Base-by-base conservation (phyloP, 2,888 invertebrate species). In the Lathronympha strigana region DNA sequence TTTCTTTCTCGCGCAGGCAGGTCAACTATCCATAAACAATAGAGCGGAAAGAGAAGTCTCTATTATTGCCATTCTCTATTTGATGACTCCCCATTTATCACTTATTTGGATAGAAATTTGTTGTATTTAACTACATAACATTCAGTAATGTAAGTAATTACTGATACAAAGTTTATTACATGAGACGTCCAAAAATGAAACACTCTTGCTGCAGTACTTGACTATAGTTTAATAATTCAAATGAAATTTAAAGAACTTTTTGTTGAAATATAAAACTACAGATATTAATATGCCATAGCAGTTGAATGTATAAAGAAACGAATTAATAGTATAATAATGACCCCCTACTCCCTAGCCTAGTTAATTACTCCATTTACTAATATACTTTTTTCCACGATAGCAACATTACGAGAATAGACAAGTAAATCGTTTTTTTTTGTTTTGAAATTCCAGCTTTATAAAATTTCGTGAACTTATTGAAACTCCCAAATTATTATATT, bases 1-100 rank as follows among this genome's bases (percentile, higher is more conserved):
- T 87, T 88, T 83, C 80, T 87, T 87, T 83, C 84, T 82, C 80
- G 79, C 76, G 76, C 77, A 80, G 81, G 80, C 76, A 78, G 77
- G 72, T 70, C 74, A 70, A 68, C 70, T 69, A 70, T 77, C 82
- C 88, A 90, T 76, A 90, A 84, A 88, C 70, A 80, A 84, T 75
- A 87, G 82, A 86, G 54, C 64, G 70, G 68, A 76, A 77, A 76
- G 79, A 77, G 77, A 79, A 78, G 78, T 78, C 70, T 60, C 63
- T 55, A 51, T 60, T 55, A 40, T 68, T 61, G 53, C 61, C 57
- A 68, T 19, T 50, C 2, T 17, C 31, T 33, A 45, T 51, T 47
- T 53, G n/a, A 53, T 51, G 4, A 53, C 36, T 60, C 64, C 64
- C 45, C 28, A 60, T 38, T 53, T 11, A 4, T 51, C 4, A 2